A percentile compares a stretch with the other conserved stretches of the same genome.
phyloP scores from a whole-genome alignment of 2,888 invertebrate genomes.

The Lepidochrysops patricia region DNA sequence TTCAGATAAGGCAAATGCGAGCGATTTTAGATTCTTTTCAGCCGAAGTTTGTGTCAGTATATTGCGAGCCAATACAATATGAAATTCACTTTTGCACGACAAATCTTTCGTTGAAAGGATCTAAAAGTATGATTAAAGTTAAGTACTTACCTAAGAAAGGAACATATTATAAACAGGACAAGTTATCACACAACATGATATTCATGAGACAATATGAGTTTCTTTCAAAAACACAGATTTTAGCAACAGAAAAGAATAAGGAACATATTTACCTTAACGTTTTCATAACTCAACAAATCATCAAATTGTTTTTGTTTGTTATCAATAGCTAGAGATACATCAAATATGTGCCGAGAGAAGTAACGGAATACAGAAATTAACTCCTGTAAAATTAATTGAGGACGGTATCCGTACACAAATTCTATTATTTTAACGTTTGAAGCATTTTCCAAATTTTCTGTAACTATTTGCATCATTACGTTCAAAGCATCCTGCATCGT shows the following conservation, averaged over 20 bases:
- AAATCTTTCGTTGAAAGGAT: not conserved
- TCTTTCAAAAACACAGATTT: too few species aligned
- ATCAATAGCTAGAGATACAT: not conserved
- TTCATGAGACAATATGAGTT: too few species aligned
- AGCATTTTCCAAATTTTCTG: not conserved
- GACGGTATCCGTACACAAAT: not conserved
- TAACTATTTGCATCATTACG: not conserved
- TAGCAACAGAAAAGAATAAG: too few species aligned
- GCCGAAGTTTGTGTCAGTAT: not conserved
- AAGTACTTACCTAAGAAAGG: not conserved
- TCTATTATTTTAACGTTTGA: not conserved
- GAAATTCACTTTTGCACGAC: not conserved
- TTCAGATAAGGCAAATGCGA: not conserved
- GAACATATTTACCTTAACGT: not conserved
- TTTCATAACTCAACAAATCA: not conserved
- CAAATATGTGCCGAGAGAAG: not conserved
- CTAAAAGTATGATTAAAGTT: not conserved
- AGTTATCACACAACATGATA: not conserved
- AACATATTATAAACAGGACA: not conserved
- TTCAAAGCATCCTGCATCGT: conserved; percentile 33
- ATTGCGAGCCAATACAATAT: not conserved
- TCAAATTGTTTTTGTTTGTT: not conserved
- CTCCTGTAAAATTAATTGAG: not conserved
- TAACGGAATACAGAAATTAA: not conserved
- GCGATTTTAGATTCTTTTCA: not conserved